Percentiles rank a stretch among this genome's conserved stretches.
Conservation (phyloP, 2,113 vertebrate species). For the Phocoena phocoena region DNA sequence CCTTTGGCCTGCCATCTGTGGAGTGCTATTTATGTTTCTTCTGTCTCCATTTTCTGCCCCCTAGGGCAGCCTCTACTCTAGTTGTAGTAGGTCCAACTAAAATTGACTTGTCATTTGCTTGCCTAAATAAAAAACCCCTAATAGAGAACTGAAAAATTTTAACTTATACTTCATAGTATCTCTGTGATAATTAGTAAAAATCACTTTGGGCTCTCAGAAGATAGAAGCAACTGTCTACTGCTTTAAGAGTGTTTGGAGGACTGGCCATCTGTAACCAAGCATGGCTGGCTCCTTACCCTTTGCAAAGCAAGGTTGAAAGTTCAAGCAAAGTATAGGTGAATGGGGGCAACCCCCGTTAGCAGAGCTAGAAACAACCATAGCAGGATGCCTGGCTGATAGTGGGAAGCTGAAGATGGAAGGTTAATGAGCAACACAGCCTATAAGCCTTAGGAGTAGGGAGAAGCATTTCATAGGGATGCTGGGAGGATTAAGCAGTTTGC, state of each 20-base stretch:
- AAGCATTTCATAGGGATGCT: not conserved
- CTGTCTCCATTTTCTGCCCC: not conserved
- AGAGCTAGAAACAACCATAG: not conserved
- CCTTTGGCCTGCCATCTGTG: not conserved
- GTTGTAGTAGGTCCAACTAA: not conserved
- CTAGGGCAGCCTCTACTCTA: not conserved
- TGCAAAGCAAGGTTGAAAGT: slow-evolving; percentile 4
- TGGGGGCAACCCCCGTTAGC: not conserved
- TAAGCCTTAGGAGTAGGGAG: not conserved
- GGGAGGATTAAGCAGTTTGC: not conserved
- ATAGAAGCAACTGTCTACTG: not conserved
- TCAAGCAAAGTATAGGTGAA: slow-evolving; percentile 7
- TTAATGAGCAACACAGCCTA: not conserved
- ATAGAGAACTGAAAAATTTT: not conserved
- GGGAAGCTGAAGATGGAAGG: not conserved
- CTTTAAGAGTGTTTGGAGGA: not conserved
- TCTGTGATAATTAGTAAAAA: slow-evolving; percentile 31
- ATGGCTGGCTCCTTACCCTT: not conserved
- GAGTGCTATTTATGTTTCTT: not conserved
- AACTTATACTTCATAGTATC: not conserved
- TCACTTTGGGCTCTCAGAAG: not conserved
- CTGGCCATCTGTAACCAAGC: slow-evolving; percentile 16
- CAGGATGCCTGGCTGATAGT: not conserved
- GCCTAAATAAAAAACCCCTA: not conserved
- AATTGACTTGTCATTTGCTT: not conserved